Evolutionary conservation across 2,888 invertebrate genomes (phyloP), one percentile per base, ranked within the genome.

Genomic region (Pegoplata infirma): DNA sequence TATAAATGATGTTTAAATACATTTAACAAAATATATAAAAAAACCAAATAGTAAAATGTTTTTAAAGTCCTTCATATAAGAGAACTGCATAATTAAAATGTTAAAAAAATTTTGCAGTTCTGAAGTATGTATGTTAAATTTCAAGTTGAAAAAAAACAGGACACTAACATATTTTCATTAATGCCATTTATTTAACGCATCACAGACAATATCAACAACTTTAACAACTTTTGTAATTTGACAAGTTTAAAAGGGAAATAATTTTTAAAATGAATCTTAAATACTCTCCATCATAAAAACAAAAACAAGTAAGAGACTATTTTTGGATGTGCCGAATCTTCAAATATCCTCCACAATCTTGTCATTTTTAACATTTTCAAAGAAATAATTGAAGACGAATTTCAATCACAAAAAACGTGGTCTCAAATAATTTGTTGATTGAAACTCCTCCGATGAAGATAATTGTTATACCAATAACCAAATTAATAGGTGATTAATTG

Each of bases 61-160:
- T 72, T 23, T 47, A 51, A 2, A 12, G 32, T 32, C 16, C 17
- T 36, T 10, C 12, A 32, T 10, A 10, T 3, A 32, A 32, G 49
- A 58, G 53, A 74, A 74, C 53, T 74, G 67, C 66, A 74, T 74
- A 74, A 74, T 74, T 74, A 74, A 74, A 74, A 67, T 32, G 32
- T 32, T 32, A 32, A 32, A n/a, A n/a, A n/a, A n/a, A n/a, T n/a
- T n/a, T n/a, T n/a, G n/a, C 32, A 32, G 8, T 32, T 32, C 32
- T 32, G 28, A 59, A 67, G 59, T 59, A 56, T 32, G 59, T 59
- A 56, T 32, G 10, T 32, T 47, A 53, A 74, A 58, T 74, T 58
- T 67, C 51, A 74, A 67, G 73, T 58, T 51, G 32, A 32, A 49
- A 44, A 46, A 23, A 16, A 32, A 32, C 19, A 40, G n/a, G n/a